These are phyloP conservation scores for Pseudomyrmex concolor DNA, from an alignment of 1,140 invertebrate genomes.

Conservation along the genomic window DNA sequence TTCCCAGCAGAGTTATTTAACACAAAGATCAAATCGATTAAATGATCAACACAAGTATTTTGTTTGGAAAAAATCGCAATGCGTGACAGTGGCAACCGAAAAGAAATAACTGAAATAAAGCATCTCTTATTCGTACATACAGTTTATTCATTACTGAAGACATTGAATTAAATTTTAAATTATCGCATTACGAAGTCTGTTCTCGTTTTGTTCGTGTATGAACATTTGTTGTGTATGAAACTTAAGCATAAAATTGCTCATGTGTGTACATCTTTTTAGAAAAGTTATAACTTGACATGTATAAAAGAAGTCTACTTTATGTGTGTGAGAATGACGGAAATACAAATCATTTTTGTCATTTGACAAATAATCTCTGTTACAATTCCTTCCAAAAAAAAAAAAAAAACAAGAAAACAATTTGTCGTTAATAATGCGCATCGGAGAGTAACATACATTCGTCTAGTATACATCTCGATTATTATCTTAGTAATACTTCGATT, in stretches of 20 bases:
- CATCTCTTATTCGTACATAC: neutral
- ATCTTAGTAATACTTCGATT: conserved; percentile 13
- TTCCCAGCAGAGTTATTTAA: conserved; percentile 8
- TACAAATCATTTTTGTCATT: neutral
- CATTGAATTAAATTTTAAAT: neutral
- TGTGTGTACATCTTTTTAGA: neutral
- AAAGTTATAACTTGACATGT: neutral
- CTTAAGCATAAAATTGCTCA: conserved; percentile 26
- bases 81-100: neutral
- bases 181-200: neutral
- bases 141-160: conserved; percentile 43
- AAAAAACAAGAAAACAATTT: no score
- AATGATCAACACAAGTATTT: no score
- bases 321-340: neutral
- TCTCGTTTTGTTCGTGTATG: neutral
- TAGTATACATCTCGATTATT: neutral
- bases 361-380: neutral
- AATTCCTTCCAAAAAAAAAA: no score
- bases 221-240: neutral
- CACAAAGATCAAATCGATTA: neutral
- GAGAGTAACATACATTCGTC: no score
- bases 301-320: neutral
- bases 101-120: conserved; percentile 6
- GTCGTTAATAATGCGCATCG: no score
- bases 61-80: no score